Conservation (phyloP, 2,113 vertebrate species). For the Ceyx melanurus region DNA sequence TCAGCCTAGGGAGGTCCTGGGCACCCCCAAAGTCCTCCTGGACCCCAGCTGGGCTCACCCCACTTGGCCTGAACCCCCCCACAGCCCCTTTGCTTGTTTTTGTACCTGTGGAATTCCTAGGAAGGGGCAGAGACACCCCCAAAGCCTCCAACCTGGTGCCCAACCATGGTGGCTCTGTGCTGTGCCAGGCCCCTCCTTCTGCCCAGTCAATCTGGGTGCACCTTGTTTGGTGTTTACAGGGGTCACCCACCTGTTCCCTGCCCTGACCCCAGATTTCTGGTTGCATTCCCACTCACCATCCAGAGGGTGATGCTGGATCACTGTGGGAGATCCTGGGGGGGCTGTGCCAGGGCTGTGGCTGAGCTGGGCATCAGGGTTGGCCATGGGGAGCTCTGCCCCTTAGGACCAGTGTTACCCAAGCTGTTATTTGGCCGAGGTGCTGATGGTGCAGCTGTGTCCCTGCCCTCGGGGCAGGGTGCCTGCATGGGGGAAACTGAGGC, state of each 20-base stretch:
- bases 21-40: too few relatives aligned
- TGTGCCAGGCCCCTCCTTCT: too few relatives aligned
- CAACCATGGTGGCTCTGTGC: not conserved
- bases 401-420: too few relatives aligned
- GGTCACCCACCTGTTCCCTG: not conserved
- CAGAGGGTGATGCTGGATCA: not conserved
- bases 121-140: not conserved
- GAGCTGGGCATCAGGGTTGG: too few relatives aligned
- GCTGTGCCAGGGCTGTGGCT: not conserved
- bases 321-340: not conserved
- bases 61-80: fast-evolving
- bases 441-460: not conserved
- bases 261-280: not conserved
- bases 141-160: fast-evolving
- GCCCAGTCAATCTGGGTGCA: too few relatives aligned
- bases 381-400: too few relatives aligned
- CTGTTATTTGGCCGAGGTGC: too few relatives aligned
- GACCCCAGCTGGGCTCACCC: not conserved
- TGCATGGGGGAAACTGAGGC: not conserved
- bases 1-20: fast-evolving
- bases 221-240: too few relatives aligned
- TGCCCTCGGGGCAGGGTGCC: not conserved
- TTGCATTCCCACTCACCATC: fast-evolving
- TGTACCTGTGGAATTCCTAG: not conserved
- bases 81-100: fast-evolving